Evolutionary conservation across 2,797 vertebrate species (phyloP).

Genomic region (Cacajao melanocephalus): DNA sequence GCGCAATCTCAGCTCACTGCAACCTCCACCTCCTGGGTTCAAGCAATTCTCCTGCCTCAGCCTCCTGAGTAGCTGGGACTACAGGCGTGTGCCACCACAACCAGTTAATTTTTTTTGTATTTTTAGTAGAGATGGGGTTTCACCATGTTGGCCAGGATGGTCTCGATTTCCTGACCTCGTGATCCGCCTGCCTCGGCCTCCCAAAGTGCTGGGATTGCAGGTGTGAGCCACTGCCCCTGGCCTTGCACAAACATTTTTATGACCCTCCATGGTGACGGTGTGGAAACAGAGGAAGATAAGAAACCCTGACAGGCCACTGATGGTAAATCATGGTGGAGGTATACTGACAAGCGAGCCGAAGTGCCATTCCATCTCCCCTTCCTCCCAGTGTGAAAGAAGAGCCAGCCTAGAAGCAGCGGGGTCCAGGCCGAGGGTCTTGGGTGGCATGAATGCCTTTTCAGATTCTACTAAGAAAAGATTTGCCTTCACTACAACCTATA

Average conservation of each 20-base stretch:
- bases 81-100: too few species aligned
- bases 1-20: too few species aligned
- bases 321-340: neutral
- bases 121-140: too few species aligned
- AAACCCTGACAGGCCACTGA: constrained; percentile 57
- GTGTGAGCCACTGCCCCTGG: too few species aligned
- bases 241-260: neutral
- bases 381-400: constrained; percentile 60
- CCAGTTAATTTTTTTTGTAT: too few species aligned
- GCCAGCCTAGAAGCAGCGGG: neutral
- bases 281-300: constrained; percentile 57
- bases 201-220: too few species aligned
- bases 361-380: constrained; percentile 11
- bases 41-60: too few species aligned
- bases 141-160: too few species aligned
- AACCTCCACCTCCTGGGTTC: too few species aligned
- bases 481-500: neutral
- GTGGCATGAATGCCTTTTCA: constrained; percentile 65
- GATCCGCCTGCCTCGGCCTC: too few species aligned
- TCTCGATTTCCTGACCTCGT: too few species aligned
- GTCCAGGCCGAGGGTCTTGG: constrained; percentile 52
- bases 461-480: constrained; percentile 29
- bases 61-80: too few species aligned
- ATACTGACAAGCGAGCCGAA: constrained; percentile 6
- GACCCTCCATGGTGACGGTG: neutral